phyloP scores from a whole-genome alignment of 2,888 invertebrate genomes.

The Ornithoptera alexandrae region DNA sequence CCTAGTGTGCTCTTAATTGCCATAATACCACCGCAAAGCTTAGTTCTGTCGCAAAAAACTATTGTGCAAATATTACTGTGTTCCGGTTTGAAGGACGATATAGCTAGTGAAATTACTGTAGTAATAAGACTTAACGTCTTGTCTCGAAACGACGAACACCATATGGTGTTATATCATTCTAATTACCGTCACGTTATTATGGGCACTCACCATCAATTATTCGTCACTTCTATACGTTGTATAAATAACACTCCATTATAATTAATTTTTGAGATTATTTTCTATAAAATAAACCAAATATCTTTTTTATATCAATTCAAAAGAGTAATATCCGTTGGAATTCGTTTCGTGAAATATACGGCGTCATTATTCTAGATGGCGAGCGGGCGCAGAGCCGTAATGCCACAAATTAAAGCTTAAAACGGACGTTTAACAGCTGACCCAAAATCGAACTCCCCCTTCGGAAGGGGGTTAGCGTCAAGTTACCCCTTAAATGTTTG shows the following conservation, averaged over 20 bases:
- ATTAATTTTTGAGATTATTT: background rate
- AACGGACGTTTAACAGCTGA: constrained; percentile 79
- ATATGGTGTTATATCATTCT: too few relatives aligned
- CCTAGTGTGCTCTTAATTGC: too few relatives aligned
- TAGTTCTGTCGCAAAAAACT: too few relatives aligned
- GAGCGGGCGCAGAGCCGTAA: constrained; percentile 66
- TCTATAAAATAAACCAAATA: background rate
- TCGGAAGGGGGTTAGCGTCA: constrained; percentile 45
- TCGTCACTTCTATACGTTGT: too few relatives aligned
- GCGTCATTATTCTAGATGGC: constrained; percentile 75
- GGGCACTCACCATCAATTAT: too few relatives aligned
- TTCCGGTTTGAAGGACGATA: too few relatives aligned
- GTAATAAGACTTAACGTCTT: too few relatives aligned
- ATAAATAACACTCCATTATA: background rate
- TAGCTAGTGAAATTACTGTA: too few relatives aligned
- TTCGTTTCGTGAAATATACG: constrained; percentile 56
- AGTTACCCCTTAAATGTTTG: constrained; percentile 25
- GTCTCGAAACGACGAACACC: too few relatives aligned
- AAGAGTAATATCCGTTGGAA: constrained; percentile 59
- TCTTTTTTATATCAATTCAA: constrained; percentile 47
- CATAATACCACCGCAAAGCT: too few relatives aligned
- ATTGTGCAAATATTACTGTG: too few relatives aligned
- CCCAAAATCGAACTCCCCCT: constrained; percentile 75
- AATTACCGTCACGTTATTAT: too few relatives aligned
- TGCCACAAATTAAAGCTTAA: constrained; percentile 80